Conservation (phyloP, 2,888 invertebrate genomes). For the Therioaphis trifolii region DNA sequence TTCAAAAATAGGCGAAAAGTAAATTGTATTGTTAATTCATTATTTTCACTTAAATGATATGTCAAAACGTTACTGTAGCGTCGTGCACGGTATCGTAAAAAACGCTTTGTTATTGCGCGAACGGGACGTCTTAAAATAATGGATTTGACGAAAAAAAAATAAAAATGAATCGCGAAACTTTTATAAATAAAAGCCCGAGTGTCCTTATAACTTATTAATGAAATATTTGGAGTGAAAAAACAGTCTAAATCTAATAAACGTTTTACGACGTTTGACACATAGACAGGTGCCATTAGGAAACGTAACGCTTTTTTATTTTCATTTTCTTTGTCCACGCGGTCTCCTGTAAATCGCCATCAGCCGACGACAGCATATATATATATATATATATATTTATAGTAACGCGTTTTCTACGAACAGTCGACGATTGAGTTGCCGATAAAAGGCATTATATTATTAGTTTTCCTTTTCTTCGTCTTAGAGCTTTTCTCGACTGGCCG, state of each 20-base stretch:
- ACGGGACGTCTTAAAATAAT: not conserved
- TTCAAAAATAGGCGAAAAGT: too few relatives aligned
- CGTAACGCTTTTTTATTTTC: constrained; percentile 22
- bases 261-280: not conserved
- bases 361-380: constrained; percentile 8
- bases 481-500: not conserved
- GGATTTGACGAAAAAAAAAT: not conserved
- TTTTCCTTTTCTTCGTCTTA: not conserved
- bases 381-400: too few relatives aligned
- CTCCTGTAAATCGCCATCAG: constrained; percentile 10
- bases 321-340: not conserved
- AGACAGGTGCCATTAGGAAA: constrained; percentile 22
- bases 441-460: not conserved
- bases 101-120: too few relatives aligned
- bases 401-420: not conserved
- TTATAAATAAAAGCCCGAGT: not conserved
- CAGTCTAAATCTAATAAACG: constrained; percentile 29
- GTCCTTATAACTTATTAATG: constrained; percentile 16
- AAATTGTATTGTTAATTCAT: too few relatives aligned
- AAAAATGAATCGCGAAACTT: constrained; percentile 1
- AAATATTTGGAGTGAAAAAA: constrained; percentile 10
- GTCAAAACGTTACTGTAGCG: too few relatives aligned
- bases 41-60: too few relatives aligned
- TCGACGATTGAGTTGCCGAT: not conserved
- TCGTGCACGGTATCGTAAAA: too few relatives aligned